Evolutionary conservation across 35 echinoderm and acorn worm species (phyloP).

Genomic region (Stichopus chloronotus): DNA sequence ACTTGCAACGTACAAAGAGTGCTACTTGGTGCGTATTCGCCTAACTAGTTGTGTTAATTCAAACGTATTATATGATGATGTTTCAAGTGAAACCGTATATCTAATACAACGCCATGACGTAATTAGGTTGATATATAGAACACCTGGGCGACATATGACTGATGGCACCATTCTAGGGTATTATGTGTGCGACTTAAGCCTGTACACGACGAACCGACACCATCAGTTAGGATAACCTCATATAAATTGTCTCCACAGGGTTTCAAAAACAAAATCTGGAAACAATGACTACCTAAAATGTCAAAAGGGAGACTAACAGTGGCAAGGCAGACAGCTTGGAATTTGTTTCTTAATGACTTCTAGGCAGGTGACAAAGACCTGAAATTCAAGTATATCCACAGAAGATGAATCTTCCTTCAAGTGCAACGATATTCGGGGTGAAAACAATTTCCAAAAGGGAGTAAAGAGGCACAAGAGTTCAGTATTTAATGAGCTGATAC

Average conservation of each 20-base stretch:
- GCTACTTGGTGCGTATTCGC: not conserved
- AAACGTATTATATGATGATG: not conserved
- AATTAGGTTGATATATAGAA: constrained; percentile 6
- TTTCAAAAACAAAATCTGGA: not conserved
- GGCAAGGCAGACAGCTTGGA: no score
- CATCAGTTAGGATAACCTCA: not conserved
- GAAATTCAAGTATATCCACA: no score
- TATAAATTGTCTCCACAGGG: not conserved
- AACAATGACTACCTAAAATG: not conserved
- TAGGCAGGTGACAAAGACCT: no score
- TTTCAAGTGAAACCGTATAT: not conserved
- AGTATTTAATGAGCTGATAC: no score
- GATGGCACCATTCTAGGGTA: not conserved
- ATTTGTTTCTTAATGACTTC: no score
- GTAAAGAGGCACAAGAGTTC: no score
- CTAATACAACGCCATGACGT: not conserved
- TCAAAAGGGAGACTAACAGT: not conserved
- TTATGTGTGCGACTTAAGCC: not conserved
- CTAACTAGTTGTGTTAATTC: not conserved
- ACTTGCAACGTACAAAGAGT: not conserved
- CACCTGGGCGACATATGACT: not conserved
- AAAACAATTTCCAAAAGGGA: no score
- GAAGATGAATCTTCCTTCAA: no score
- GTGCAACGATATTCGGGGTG: no score
- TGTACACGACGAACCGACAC: not conserved